These are phyloP conservation scores for Latheticus oryzae DNA, from an alignment of 2,888 invertebrate species.

Conservation along the genomic window DNA sequence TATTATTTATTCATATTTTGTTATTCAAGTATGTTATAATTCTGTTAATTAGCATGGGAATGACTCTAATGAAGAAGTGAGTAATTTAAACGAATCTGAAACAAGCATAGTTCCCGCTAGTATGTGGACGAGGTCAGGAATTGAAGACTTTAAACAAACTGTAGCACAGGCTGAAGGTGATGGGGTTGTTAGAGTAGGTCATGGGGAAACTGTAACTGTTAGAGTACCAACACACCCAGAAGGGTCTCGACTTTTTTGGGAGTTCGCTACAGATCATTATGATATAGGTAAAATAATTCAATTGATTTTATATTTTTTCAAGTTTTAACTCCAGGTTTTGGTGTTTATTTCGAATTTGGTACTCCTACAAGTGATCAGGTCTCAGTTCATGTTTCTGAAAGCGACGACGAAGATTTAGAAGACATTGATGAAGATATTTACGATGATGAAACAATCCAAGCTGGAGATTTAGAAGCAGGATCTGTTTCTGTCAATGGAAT, in stretches of 20 bases:
- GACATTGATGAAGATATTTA: slow-evolving; percentile 69
- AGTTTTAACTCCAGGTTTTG: slow-evolving; percentile 83
- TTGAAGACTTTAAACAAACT: slow-evolving; percentile 90
- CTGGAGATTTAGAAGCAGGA: slow-evolving; percentile 73
- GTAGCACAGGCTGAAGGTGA: slow-evolving; percentile 83
- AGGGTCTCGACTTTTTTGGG: slow-evolving; percentile 96
- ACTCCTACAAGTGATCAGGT: slow-evolving; percentile 85
- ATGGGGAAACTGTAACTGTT: slow-evolving; percentile 97
- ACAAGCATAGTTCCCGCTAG: slow-evolving; percentile 76
- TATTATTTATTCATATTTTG: slow-evolving; percentile 15
- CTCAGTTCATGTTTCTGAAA: slow-evolving; percentile 96
- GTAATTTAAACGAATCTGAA: slow-evolving; percentile 43
- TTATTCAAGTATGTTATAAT: background rate
- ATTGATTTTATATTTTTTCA: too few relatives aligned
- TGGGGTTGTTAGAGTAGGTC: slow-evolving; percentile 91
- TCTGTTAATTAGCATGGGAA: slow-evolving; percentile 36
- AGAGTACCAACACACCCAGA: slow-evolving; percentile 96
- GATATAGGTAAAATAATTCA: slow-evolving; percentile 78
- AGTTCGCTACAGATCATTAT: slow-evolving; percentile 98
- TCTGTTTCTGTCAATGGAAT: slow-evolving; percentile 55
- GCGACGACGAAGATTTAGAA: slow-evolving; percentile 86
- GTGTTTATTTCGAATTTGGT: slow-evolving; percentile 98
- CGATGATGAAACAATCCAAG: slow-evolving; percentile 62
- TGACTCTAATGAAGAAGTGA: slow-evolving; percentile 44
- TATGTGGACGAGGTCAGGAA: slow-evolving; percentile 95